Evolutionary conservation across 2,888 invertebrate species (phyloP).

Genomic region (Pomacea canaliculata): DNA sequence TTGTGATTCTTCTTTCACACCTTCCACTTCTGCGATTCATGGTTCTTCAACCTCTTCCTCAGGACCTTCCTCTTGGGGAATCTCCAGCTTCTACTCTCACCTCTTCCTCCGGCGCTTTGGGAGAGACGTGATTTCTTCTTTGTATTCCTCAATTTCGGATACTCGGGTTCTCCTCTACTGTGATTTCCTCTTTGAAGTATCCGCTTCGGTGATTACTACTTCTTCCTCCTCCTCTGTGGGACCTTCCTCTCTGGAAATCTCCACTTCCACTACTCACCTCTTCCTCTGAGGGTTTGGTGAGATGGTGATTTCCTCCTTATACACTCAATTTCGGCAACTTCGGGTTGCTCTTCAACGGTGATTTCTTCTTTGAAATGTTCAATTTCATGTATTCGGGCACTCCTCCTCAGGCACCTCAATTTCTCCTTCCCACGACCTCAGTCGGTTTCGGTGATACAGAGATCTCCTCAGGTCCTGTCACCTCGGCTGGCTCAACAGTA

Average conservation of each 20-base stretch:
- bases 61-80: constrained; percentile 10
- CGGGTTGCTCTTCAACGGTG: no score
- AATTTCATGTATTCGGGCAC: no score
- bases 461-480: no score
- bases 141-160: constrained; percentile 16
- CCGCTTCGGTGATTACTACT: constrained; percentile 17
- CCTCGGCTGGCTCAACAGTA: no score
- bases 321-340: no score
- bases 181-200: constrained; percentile 27
- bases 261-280: background rate
- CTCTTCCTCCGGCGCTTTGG: background rate
- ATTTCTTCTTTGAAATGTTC: no score
- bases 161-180: constrained; percentile 11
- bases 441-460: no score
- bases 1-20: constrained; percentile 16
- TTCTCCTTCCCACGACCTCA: no score
- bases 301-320: constrained; percentile 10
- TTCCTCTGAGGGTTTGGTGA: background rate
- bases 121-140: background rate
- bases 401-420: no score
- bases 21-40: constrained; percentile 17
- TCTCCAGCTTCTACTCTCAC: constrained; percentile 1
- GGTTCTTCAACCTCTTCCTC: constrained; percentile 21
- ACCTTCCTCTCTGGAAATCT: constrained; percentile 7
- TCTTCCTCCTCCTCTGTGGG: constrained; percentile 8